Evolutionary conservation across 2,797 vertebrate genomes (phyloP).

Genomic region (Simalia tracyae): DNA sequence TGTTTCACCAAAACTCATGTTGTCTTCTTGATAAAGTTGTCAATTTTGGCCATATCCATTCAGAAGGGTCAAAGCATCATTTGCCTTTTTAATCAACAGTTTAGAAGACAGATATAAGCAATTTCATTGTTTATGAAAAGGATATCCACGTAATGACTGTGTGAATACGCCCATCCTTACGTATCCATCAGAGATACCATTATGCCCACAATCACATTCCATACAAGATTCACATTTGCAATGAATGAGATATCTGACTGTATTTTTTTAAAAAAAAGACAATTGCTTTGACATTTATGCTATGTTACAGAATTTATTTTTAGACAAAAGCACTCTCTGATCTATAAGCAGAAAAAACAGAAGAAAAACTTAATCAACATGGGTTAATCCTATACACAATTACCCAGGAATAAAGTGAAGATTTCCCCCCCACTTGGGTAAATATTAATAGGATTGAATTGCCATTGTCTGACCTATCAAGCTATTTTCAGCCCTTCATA

Average conservation of each 20-base stretch:
- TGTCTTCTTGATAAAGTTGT: constrained; percentile 52
- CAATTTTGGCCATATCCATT: constrained; percentile 52
- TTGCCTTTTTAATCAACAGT: constrained; percentile 61
- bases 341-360: neutral
- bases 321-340: neutral
- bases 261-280: neutral
- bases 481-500: neutral
- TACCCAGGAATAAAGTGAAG: neutral
- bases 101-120: constrained; percentile 63
- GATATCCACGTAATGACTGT: constrained; percentile 62
- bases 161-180: constrained; percentile 53
- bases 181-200: constrained; percentile 48
- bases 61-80: constrained; percentile 56
- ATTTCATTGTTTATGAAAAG: constrained; percentile 62
- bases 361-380: neutral
- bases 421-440: fast-evolving
- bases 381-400: neutral
- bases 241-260: neutral
- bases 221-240: neutral
- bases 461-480: neutral
- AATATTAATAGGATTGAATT: neutral
- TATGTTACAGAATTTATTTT: neutral
- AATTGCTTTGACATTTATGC: neutral
- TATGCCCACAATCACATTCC: constrained; percentile 49
- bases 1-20: constrained; percentile 48